A percentile compares a stretch with the other conserved stretches of the same genome.
Conservation (phyloP, 1,140 invertebrate genomes). For the Meloidogyne floridensis region DNA sequence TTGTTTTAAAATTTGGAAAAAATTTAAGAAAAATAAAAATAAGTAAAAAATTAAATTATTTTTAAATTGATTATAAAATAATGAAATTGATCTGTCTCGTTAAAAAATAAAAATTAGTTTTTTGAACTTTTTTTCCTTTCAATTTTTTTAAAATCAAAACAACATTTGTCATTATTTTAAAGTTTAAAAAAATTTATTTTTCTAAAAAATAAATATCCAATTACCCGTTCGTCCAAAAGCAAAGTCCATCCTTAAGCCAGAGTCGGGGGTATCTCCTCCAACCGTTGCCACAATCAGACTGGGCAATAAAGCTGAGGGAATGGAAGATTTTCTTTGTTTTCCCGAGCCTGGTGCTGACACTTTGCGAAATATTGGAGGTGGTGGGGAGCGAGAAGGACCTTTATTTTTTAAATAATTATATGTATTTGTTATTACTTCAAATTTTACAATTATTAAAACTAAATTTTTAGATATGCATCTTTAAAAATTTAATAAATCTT, state of each 20-base stretch:
- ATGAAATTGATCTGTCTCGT: too few relatives aligned
- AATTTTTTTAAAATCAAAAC: not conserved
- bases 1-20: too few relatives aligned
- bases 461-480: too few relatives aligned
- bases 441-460: too few relatives aligned
- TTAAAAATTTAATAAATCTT: not conserved
- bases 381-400: slow-evolving; percentile 4
- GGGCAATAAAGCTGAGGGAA: slow-evolving; percentile 24
- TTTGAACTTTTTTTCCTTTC: not conserved
- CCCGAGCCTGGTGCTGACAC: slow-evolving; percentile 23
- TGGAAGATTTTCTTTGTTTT: slow-evolving; percentile 7
- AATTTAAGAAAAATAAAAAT: too few relatives aligned
- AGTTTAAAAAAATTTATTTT: too few relatives aligned
- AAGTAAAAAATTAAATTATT: too few relatives aligned
- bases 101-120: too few relatives aligned
- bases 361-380: slow-evolving; percentile 10
- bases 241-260: slow-evolving; percentile 23
- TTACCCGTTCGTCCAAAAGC: slow-evolving; percentile 11
- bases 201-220: not conserved
- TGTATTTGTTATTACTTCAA: too few relatives aligned
- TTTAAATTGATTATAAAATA: too few relatives aligned
- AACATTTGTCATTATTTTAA: not conserved
- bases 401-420: not conserved
- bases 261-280: slow-evolving; percentile 29
- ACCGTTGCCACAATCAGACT: slow-evolving; percentile 28